phyloP scores from a whole-genome alignment of 2,797 vertebrate genomes.

The Scolopax rusticola region DNA sequence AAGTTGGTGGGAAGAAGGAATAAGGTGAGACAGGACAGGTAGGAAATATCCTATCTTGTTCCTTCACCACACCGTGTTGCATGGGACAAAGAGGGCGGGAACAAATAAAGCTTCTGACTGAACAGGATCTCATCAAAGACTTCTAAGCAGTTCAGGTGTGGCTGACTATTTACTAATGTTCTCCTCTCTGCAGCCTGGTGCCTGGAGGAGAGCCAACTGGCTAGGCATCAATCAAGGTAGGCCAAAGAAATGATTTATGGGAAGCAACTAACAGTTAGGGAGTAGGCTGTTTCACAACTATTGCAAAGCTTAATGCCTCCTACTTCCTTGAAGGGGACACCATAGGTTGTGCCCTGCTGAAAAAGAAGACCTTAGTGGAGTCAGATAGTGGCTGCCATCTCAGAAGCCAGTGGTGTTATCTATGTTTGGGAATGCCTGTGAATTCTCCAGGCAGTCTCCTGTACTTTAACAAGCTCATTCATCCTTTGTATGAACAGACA shows the following conservation, averaged over 20 bases:
- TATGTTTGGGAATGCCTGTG: background rate
- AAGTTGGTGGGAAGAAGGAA: conserved; percentile 46
- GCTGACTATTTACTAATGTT: conserved; percentile 30
- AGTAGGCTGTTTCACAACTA: background rate
- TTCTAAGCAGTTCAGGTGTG: conserved; percentile 39
- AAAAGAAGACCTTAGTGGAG: background rate
- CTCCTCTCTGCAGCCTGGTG: background rate
- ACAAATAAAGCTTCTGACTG: conserved; percentile 44
- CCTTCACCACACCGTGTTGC: background rate
- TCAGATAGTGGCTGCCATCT: background rate
- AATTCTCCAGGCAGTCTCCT: background rate
- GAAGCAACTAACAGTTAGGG: background rate
- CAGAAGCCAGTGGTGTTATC: background rate
- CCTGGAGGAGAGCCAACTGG: conserved; percentile 33
- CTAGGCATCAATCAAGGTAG: background rate
- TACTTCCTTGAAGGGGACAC: conserved; percentile 31
- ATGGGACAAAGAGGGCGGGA: background rate
- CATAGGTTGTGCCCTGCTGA: background rate
- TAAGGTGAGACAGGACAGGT: conserved; percentile 41
- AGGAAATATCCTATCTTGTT: conserved; percentile 41
- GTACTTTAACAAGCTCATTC: background rate
- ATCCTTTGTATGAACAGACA: background rate
- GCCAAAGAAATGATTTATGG: conserved; percentile 22
- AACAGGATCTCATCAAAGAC: conserved; percentile 59
- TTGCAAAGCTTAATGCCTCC: background rate